Evolutionary conservation across 2,113 vertebrate species (phyloP), one percentile per base, ranked within the genome.

Genomic region (Ptychochromis oligacanthus): DNA sequence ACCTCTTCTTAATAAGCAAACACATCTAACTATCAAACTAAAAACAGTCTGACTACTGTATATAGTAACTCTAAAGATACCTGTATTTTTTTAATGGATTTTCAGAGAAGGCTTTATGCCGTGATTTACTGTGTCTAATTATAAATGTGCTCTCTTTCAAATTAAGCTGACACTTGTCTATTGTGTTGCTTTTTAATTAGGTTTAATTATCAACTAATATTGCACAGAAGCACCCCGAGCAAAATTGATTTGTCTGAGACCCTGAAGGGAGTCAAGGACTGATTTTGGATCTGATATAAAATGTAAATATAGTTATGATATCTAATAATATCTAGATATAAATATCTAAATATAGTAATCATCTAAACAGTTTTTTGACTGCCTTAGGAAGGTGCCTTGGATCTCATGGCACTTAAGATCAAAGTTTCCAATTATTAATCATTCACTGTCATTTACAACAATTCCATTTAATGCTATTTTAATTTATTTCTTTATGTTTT

Each of bases 1-100:
- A 61, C 79, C 86, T 84, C 86, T 49, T 74, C 58, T 60, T 67
- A 79, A 60, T 81, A 84, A 91, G 90, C 77, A 89, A 91, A 87
- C 88, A 83, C 34, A 22, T 55, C 80, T 15, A 88, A 65, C 75
- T 56, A 54, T 61, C 10, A 1, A 46, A 82, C 52, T 7, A 43
- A 78, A 74, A 43, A 72, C 28, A 20, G 28, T 6, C 52, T 22
- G 10, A 64, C 28, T 24, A 65, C 20, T 74, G 13, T 3, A 72
- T 26, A 2, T 9, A 77, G 81, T 4, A 46, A n/a, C 38, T 24
- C 9, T 31, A n/a, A 58, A 14, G 0, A 38, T 9, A 24, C 7
- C 9, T 79, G 26, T 6, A 36, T 20, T 58, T 0, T 67, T 72
- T 40, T 26, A 20, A 75, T 24, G 9, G 67, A 38, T n/a, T 72